Evolutionary conservation across 2,113 vertebrate genomes (phyloP).

Genomic region (Campylorhamphus procurvoides): DNA sequence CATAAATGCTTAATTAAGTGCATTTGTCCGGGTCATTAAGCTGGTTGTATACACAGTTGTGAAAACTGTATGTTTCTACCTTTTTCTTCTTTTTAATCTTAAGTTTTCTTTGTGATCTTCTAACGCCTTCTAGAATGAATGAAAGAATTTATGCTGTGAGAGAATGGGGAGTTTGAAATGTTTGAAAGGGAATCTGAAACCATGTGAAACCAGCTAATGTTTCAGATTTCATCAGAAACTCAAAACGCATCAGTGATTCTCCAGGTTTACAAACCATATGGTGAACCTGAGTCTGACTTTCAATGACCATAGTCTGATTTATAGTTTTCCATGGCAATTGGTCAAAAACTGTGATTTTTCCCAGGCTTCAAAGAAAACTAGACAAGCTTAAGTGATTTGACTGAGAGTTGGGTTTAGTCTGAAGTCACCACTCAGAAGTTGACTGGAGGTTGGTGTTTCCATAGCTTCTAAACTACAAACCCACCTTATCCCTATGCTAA

Average conservation of each 20-base stretch:
- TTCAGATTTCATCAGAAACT: slow-evolving; percentile 57
- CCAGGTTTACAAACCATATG: slow-evolving; percentile 63
- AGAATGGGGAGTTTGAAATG: not conserved
- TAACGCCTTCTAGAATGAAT: not conserved
- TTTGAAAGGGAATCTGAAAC: slow-evolving; percentile 51
- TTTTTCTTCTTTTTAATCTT: slow-evolving; percentile 16
- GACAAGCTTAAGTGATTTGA: slow-evolving; percentile 40
- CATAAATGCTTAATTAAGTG: slow-evolving; percentile 55
- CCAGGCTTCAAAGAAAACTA: slow-evolving; percentile 35
- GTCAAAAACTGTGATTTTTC: slow-evolving; percentile 39
- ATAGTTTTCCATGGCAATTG: slow-evolving; percentile 40
- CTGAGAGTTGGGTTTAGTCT: not conserved
- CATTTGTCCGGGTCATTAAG: slow-evolving; percentile 37
- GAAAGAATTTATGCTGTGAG: not conserved
- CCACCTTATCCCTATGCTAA: not conserved
- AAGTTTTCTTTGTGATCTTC: slow-evolving; percentile 1
- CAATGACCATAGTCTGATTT: slow-evolving; percentile 50
- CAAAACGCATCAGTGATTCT: slow-evolving; percentile 38
- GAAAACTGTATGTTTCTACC: slow-evolving; percentile 35
- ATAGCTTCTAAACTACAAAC: not conserved
- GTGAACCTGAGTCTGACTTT: slow-evolving; percentile 43
- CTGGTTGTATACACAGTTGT: slow-evolving; percentile 40
- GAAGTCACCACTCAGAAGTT: not conserved
- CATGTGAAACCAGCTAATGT: slow-evolving; percentile 43
- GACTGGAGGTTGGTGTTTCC: not conserved